Evolutionary conservation across 1,140 invertebrate species (phyloP).

Genomic region (Schlechtendalia chinensis): DNA sequence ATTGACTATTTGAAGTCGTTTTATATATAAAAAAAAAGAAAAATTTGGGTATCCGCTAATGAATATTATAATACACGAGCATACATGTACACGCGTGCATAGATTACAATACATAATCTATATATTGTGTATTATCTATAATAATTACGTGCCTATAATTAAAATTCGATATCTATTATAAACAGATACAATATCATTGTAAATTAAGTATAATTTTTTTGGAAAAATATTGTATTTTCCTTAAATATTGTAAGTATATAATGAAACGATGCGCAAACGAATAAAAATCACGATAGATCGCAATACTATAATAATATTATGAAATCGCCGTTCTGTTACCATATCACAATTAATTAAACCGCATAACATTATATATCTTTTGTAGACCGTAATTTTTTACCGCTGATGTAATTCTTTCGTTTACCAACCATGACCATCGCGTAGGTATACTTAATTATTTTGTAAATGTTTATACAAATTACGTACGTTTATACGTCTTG

Average conservation of each 20-base stretch:
- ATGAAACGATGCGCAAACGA: neutral
- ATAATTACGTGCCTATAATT: no score
- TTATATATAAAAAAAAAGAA: no score
- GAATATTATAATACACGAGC: no score
- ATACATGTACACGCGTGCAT: no score
- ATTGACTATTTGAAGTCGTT: no score
- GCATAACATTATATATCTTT: neutral
- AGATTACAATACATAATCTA: no score
- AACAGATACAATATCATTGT: no score
- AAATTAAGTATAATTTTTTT: neutral
- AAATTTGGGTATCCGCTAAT: no score
- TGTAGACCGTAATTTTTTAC: neutral
- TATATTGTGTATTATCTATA: no score
- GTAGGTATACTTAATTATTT: conserved; percentile 39
- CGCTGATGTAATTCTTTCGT: conserved; percentile 2
- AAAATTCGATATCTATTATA: no score
- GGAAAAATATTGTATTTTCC: neutral
- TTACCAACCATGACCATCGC: conserved; percentile 16
- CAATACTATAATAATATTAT: no score
- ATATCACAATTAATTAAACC: neutral
- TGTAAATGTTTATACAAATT: conserved; percentile 31
- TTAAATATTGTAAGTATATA: neutral
- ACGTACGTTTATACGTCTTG: conserved; percentile 8
- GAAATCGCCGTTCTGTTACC: neutral
- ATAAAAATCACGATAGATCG: neutral